Conservation (phyloP, 2,888 invertebrate species). For the Chironomus riparius region DNA sequence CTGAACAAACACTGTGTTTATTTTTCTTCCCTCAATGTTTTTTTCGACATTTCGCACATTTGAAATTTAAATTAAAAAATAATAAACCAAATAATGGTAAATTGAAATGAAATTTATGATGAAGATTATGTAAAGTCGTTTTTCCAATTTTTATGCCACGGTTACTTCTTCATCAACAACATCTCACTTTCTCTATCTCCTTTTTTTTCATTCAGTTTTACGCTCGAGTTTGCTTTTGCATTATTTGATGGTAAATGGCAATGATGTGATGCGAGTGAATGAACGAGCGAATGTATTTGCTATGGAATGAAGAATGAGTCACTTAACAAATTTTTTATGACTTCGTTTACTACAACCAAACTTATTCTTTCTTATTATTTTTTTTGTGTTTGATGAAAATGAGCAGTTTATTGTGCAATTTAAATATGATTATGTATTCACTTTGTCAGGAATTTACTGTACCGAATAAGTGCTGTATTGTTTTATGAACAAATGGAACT, state of each 20-base stretch:
- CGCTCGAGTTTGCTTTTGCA: not conserved
- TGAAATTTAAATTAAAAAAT: constrained; percentile 27
- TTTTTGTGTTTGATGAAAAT: not conserved
- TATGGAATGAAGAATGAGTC: constrained; percentile 7
- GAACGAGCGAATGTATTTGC: not conserved
- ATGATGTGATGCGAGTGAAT: not conserved
- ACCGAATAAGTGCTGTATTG: no score
- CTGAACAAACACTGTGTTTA: constrained; percentile 22
- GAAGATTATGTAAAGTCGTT: constrained; percentile 25
- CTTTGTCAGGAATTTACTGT: no score
- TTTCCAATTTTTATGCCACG: not conserved
- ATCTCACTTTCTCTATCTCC: not conserved
- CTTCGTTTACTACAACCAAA: not conserved
- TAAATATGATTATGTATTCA: no score
- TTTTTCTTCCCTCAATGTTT: constrained; percentile 9
- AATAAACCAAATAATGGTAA: constrained; percentile 27
- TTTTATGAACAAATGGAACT: no score
- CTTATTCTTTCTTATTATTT: not conserved
- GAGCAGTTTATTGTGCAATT: constrained; percentile 3
- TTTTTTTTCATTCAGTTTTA: not conserved
- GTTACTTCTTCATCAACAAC: not conserved
- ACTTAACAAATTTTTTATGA: constrained; percentile 23
- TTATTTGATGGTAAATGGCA: not conserved
- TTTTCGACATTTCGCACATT: constrained; percentile 19
- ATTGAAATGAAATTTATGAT: constrained; percentile 27